These are phyloP conservation scores for Drosophila tanythrix DNA, from an alignment of 2,888 invertebrate species.

Conservation along the genomic window DNA sequence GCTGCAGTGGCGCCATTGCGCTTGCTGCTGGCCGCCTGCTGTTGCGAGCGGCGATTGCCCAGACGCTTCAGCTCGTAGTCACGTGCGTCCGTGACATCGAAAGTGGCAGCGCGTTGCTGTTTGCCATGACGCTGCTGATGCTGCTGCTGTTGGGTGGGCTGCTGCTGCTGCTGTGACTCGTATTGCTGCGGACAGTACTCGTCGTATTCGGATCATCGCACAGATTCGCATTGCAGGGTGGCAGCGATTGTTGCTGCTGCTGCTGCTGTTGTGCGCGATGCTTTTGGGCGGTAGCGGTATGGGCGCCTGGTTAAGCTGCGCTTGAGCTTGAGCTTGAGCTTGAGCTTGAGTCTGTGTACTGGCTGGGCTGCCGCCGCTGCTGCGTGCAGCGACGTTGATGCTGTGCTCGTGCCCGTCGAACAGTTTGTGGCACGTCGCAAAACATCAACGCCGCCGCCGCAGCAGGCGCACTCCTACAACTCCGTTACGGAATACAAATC, in stretches of 20 bases:
- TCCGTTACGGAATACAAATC: slow-evolving; percentile 91
- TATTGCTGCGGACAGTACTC: slow-evolving; percentile 82
- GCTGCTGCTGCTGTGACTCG: slow-evolving; percentile 34
- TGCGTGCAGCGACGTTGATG: slow-evolving; percentile 78
- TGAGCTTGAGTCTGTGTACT: slow-evolving; percentile 58
- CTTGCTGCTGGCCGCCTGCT: slow-evolving; percentile 80
- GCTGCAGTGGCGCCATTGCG: slow-evolving; percentile 66
- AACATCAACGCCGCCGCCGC: slow-evolving; percentile 85
- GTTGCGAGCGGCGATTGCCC: slow-evolving; percentile 81
- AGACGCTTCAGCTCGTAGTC: slow-evolving; percentile 83
- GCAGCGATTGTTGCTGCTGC: slow-evolving; percentile 46
- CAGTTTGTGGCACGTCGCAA: slow-evolving; percentile 81
- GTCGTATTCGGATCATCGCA: slow-evolving; percentile 84
- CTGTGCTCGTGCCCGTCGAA: slow-evolving; percentile 68
- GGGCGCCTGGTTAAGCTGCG: slow-evolving; percentile 61
- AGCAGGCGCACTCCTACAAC: slow-evolving; percentile 87
- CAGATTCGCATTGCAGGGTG: slow-evolving; percentile 74
- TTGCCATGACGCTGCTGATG: slow-evolving; percentile 55
- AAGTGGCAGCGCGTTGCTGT: slow-evolving; percentile 81
- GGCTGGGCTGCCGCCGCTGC: slow-evolving; percentile 73
- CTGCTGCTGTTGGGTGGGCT: slow-evolving; percentile 26
- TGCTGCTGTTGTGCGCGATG: slow-evolving; percentile 62
- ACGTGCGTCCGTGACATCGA: slow-evolving; percentile 83
- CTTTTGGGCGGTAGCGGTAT: slow-evolving; percentile 77
- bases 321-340: slow-evolving; percentile 14